Evolutionary conservation across 2,888 invertebrate genomes (phyloP).

Genomic region (Torymus texanus): DNA sequence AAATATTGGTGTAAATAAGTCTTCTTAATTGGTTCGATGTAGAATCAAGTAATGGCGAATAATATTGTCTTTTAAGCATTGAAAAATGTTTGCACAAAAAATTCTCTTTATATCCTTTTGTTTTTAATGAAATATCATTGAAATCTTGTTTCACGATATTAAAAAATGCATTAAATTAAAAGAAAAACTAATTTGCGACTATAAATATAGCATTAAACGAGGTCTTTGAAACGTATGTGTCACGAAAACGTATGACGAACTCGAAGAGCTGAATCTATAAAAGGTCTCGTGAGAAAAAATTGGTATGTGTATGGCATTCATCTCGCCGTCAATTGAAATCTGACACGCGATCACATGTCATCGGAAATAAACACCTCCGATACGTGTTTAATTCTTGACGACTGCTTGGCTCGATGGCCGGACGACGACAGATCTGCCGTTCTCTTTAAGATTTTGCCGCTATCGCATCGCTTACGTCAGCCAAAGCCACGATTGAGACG

Average conservation of each 20-base stretch:
- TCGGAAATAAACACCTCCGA: conserved; percentile 50
- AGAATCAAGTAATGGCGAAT: no score
- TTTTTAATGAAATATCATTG: no score
- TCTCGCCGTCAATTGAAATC: conserved; percentile 43
- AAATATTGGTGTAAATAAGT: no score
- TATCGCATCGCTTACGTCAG: conserved; percentile 33
- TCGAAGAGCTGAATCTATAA: neutral
- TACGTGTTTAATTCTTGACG: conserved; percentile 45
- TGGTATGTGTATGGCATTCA: conserved; percentile 8
- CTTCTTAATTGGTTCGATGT: no score
- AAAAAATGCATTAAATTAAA: no score
- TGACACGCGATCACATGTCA: conserved; percentile 45
- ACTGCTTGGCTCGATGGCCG: conserved; percentile 18
- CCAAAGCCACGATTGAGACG: neutral
- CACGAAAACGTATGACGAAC: neutral
- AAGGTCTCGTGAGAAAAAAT: conserved; percentile 42
- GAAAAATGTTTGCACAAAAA: no score
- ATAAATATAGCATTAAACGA: no score
- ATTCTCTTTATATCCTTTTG: no score
- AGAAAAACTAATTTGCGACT: no score
- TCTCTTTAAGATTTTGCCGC: conserved; percentile 14
- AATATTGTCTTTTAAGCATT: no score
- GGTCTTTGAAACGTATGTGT: neutral
- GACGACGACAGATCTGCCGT: conserved; percentile 16
- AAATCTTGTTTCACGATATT: no score